A percentile compares a stretch with the other conserved stretches of the same genome.
Evolutionary conservation across 2,113 vertebrate species (phyloP).

Genomic region (Grammomys surdaster): DNA sequence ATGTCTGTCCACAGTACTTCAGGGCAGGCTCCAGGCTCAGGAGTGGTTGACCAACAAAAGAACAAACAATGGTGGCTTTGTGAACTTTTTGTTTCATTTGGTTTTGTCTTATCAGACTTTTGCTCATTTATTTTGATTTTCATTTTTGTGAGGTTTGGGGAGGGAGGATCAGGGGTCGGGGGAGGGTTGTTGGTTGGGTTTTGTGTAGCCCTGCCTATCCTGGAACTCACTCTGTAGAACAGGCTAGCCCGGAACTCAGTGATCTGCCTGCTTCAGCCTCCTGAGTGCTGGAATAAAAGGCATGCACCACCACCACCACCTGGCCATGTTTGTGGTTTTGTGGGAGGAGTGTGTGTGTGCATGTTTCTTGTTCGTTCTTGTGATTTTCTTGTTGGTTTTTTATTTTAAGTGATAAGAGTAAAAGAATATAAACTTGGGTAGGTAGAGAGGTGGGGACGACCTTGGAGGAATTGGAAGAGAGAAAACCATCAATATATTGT

Average conservation of each 20-base stretch:
- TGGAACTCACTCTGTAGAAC: not conserved
- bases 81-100: not conserved
- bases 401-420: not conserved
- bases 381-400: not conserved
- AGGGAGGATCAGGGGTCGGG: not conserved
- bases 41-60: not conserved
- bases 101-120: not conserved
- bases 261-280: not conserved
- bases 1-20: not conserved
- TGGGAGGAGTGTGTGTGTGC: not conserved
- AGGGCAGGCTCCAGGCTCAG: not conserved
- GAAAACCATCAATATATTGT: not conserved
- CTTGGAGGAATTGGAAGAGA: not conserved
- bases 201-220: not conserved
- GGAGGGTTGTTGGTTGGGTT: not conserved
- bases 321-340: not conserved
- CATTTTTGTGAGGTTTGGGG: not conserved
- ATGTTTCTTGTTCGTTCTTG: not conserved
- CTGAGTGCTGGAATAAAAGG: not conserved
- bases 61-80: not conserved
- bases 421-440: not conserved
- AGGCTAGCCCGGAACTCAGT: not conserved
- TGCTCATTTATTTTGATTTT: not conserved
- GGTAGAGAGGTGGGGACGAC: not conserved
- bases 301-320: not conserved